Evolutionary conservation across 2,113 vertebrate species (phyloP).

Genomic region (Scomber colias): DNA sequence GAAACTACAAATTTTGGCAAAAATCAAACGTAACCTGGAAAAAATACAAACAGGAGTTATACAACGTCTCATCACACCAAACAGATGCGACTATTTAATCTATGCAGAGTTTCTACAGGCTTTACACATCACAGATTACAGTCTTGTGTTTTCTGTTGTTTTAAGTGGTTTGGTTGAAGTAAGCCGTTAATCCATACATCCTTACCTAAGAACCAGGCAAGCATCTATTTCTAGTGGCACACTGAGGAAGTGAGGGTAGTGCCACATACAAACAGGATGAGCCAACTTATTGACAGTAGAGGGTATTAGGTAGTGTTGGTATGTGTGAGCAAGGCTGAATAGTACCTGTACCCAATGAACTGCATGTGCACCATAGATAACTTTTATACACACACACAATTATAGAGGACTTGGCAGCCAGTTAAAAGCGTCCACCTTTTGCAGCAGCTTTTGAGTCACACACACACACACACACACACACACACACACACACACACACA

Average conservation of each 20-base stretch:
- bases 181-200: slow-evolving; percentile 32
- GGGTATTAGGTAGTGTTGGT: slow-evolving; percentile 2
- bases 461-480: no score
- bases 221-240: slow-evolving; percentile 40
- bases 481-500: no score
- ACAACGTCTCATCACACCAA: no score
- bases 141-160: slow-evolving; percentile 29
- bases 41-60: no score
- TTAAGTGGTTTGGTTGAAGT: slow-evolving; percentile 20
- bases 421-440: no score
- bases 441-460: no score
- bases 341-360: neutral
- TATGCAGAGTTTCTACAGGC: neutral
- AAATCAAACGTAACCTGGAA: no score
- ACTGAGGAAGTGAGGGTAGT: neutral
- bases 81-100: neutral
- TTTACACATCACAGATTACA: neutral
- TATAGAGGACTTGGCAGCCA: neutral
- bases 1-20: neutral
- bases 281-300: slow-evolving; percentile 45
- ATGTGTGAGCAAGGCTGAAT: neutral
- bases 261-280: slow-evolving; percentile 42
- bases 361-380: neutral
- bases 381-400: neutral
- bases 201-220: slow-evolving; percentile 6